phyloP scores from a whole-genome alignment of 30 jellyfish, hydroid and myxozoan genomes.

The Rhopilema esculentum region DNA sequence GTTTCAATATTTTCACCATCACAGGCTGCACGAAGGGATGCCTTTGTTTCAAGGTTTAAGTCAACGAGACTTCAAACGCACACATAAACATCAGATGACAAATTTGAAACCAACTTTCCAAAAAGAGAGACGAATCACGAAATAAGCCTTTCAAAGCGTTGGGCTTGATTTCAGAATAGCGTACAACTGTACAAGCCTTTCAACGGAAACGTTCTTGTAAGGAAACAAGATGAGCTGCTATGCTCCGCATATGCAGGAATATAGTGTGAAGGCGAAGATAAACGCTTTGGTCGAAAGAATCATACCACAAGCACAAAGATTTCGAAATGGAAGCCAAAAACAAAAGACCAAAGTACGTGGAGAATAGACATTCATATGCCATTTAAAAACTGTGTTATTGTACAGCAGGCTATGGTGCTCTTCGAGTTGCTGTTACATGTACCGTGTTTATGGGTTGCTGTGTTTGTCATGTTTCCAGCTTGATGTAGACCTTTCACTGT shows the following conservation, averaged over 20 bases:
- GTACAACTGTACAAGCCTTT: too few relatives aligned
- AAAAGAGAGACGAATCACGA: not conserved
- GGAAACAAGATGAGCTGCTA: not conserved
- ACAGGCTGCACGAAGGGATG: too few relatives aligned
- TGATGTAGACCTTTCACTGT: slow-evolving; percentile 16
- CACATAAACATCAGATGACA: not conserved
- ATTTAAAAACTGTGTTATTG: not conserved
- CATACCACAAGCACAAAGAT: not conserved
- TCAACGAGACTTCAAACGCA: not conserved
- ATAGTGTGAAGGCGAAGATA: not conserved
- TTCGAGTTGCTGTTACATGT: not conserved
- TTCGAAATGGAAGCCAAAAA: not conserved
- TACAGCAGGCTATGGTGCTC: slow-evolving; percentile 14
- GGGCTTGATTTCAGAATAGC: too few relatives aligned
- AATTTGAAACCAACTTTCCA: not conserved
- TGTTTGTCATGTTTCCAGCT: slow-evolving; percentile 16
- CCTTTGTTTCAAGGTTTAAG: too few relatives aligned
- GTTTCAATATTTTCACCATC: too few relatives aligned
- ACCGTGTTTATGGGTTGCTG: not conserved
- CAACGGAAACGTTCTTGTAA: too few relatives aligned
- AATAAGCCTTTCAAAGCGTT: too few relatives aligned
- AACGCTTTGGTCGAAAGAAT: not conserved
- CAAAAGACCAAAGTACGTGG: not conserved
- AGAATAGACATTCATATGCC: not conserved
- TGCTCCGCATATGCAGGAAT: not conserved